A percentile compares a stretch with the other conserved stretches of the same genome.
phyloP scores from a whole-genome alignment of 2,113 vertebrate species.

The Grallaria varia region DNA sequence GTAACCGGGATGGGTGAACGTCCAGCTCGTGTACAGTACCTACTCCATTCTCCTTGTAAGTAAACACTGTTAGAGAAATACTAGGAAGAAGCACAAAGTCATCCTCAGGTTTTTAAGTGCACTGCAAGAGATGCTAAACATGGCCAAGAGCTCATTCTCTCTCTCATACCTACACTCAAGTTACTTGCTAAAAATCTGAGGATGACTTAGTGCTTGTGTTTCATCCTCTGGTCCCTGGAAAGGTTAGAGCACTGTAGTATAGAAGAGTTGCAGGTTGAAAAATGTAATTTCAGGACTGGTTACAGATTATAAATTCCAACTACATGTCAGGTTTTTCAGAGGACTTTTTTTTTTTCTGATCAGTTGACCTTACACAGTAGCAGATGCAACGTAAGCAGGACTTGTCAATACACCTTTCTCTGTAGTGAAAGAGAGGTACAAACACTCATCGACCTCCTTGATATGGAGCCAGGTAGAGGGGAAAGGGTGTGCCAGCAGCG shows the following conservation, averaged over 20 bases:
- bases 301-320: not conserved
- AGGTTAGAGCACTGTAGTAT: not conserved
- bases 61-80: not conserved
- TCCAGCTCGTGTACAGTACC: not conserved
- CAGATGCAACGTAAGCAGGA: not conserved
- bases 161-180: accelerated
- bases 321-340: not conserved
- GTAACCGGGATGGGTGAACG: accelerated
- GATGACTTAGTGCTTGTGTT: not conserved
- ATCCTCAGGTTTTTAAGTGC: not conserved
- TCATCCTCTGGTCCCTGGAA: not conserved
- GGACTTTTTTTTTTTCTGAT: not conserved
- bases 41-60: not conserved
- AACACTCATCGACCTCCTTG: not conserved
- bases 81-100: not conserved
- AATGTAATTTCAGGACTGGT: not conserved
- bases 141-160: not conserved
- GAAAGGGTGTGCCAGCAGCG: not conserved
- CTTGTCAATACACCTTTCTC: not conserved
- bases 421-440: not conserved
- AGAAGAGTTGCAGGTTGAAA: not conserved
- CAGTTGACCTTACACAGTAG: not conserved
- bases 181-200: accelerated
- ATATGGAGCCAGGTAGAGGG: not conserved
- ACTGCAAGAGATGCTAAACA: not conserved